Conservation (phyloP, 2,797 vertebrate genomes). For the Sebastes itinus region DNA sequence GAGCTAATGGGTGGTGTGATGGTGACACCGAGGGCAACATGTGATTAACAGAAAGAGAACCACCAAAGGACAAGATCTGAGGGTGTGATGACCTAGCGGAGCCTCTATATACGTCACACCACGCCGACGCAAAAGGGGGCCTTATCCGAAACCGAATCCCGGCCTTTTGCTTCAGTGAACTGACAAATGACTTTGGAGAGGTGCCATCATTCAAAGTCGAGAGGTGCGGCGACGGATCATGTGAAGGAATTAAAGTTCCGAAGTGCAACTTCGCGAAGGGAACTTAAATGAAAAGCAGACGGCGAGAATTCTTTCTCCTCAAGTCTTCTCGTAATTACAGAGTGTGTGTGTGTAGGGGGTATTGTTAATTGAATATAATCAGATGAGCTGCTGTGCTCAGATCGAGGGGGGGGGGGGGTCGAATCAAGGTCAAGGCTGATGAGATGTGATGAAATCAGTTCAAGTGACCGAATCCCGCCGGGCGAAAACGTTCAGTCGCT, state of each 20-base stretch:
- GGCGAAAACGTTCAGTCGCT: conserved; percentile 6
- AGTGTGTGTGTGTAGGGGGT: conserved; percentile 23
- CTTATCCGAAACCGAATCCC: conserved; percentile 45
- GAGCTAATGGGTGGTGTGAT: conserved; percentile 65
- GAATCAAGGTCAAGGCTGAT: conserved; percentile 66
- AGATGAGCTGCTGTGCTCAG: conserved; percentile 60
- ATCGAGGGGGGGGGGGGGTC: conserved; percentile 11
- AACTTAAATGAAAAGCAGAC: conserved; percentile 56
- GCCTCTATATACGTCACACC: conserved; percentile 7
- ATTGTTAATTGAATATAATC: conserved; percentile 74
- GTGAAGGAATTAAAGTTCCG: conserved; percentile 62
- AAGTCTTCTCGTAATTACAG: conserved; percentile 60
- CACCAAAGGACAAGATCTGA: conserved; percentile 32
- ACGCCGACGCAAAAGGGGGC: conserved; percentile 28
- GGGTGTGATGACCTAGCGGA: conserved; percentile 8
- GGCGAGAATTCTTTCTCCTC: conserved; percentile 35
- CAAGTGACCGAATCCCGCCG: conserved; percentile 59
- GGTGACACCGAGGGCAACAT: conserved; percentile 50
- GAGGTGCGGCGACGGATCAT: conserved; percentile 48
- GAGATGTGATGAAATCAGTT: conserved; percentile 70
- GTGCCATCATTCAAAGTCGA: conserved; percentile 74
- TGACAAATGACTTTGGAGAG: conserved; percentile 78
- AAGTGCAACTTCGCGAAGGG: conserved; percentile 49
- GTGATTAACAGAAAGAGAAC: conserved; percentile 44
- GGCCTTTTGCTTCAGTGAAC: conserved; percentile 66